Evolutionary conservation across 1,140 invertebrate genomes (phyloP), one percentile per base, ranked within the genome.

Genomic region (Spodoptera litura): DNA sequence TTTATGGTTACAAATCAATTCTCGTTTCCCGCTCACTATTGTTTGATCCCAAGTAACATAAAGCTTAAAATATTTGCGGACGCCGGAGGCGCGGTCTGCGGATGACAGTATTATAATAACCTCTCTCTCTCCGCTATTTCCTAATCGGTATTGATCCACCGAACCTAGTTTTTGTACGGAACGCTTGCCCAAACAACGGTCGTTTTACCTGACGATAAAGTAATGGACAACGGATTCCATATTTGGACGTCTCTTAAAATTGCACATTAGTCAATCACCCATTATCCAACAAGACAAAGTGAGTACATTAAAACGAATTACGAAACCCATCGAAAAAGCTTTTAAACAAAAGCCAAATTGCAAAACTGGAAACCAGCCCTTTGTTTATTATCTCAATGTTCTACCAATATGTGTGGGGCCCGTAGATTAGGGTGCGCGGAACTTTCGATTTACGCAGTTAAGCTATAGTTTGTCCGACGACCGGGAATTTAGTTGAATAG

Each of bases 101-200:
- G 59, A 75, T 83, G 82, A 83, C 82, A 81, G 73, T 70, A 56
- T 72, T 73, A 83, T 81, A 83, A 83, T 82, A 82, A 80, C 76
- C 71, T 72, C 55, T 75, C 52, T 61, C 59, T 59, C 70, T 61
- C 55, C 49, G 56, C 64, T 80, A 77, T 77, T 79, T 72, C 73
- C 55, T 77, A 81, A 79, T 79, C 72, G 66, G 55, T 77, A 77
- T 72, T 44, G 64, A 77, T 75, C 71, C 71, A 12, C 38, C 38
- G 38, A 73, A 73, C 56, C 25, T 75, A 64, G 73, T 75, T 64
- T 75, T 64, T 64, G 13, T 64, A 75, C 13, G 49, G 38, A 44
- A 44, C 38, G 9, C 38, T 44, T 9, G 38, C 38, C 38, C 38
- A 44, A 44, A 44, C 38, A 44, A 44, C 38, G 38, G 38, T 44